phyloP scores from a whole-genome alignment of 1,140 invertebrate genomes.

The Eumeta japonica region DNA sequence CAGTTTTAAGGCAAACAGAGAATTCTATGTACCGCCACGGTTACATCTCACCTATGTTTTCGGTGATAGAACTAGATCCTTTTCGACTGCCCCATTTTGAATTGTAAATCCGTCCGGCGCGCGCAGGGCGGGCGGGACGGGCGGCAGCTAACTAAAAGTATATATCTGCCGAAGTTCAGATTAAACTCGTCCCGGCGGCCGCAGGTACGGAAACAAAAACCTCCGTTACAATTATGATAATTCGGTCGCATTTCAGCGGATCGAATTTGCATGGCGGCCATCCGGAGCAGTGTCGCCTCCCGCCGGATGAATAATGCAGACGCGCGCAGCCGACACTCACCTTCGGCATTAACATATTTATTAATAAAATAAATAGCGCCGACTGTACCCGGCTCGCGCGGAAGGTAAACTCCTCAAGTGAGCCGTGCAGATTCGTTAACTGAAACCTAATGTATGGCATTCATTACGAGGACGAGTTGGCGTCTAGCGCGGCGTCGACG shows the following conservation, averaged over 20 bases:
- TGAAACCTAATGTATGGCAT: constrained; percentile 47
- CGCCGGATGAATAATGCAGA: constrained; percentile 49
- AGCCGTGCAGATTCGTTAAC: constrained; percentile 32
- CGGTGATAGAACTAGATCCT: too few relatives aligned
- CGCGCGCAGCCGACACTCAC: constrained; percentile 40
- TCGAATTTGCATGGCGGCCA: constrained; percentile 52
- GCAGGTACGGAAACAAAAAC: constrained; percentile 55
- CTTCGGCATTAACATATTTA: constrained; percentile 53
- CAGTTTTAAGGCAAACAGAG: too few relatives aligned
- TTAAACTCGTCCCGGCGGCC: constrained; percentile 44
- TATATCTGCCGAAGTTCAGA: constrained; percentile 50
- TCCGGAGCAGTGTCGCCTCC: constrained; percentile 49
- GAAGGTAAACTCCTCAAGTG: constrained; percentile 29
- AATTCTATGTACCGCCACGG: too few relatives aligned
- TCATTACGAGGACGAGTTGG: constrained; percentile 52
- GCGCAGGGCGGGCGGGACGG: constrained; percentile 41
- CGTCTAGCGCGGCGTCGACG: too few relatives aligned
- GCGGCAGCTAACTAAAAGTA: constrained; percentile 52
- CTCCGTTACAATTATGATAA: constrained; percentile 55
- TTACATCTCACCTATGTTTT: too few relatives aligned
- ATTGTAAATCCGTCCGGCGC: too few relatives aligned
- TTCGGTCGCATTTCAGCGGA: constrained; percentile 45
- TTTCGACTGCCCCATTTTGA: too few relatives aligned
- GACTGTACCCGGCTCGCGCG: not conserved
- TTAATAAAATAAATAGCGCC: constrained; percentile 58